Evolutionary conservation across 2,797 vertebrate species (phyloP).

Genomic region (Hyperoplus lanceolatus): DNA sequence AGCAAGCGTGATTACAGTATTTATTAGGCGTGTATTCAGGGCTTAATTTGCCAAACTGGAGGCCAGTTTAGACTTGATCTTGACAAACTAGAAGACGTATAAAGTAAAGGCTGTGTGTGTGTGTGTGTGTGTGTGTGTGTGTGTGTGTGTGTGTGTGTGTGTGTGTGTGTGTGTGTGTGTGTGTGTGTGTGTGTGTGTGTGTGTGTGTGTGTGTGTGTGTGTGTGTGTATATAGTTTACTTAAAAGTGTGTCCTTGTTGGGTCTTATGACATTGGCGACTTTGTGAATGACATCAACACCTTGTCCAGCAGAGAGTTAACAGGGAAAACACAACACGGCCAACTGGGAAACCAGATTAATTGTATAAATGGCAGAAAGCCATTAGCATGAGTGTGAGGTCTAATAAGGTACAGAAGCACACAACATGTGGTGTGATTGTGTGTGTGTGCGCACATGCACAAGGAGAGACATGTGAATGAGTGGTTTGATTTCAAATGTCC

Average conservation of each 20-base stretch:
- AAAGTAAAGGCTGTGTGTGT: not conserved
- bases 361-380: constrained; percentile 64
- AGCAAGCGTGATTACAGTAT: not conserved
- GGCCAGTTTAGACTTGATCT: constrained; percentile 4
- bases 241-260: constrained; percentile 48
- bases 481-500: constrained; percentile 16
- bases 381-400: constrained; percentile 38
- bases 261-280: constrained; percentile 54
- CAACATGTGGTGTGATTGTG: constrained; percentile 10
- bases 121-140: not conserved
- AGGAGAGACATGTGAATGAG: not conserved
- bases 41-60: not conserved
- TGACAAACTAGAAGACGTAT: not conserved
- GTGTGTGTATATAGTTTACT: not conserved
- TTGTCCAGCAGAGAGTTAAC: constrained; percentile 50
- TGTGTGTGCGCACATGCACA: constrained; percentile 4
- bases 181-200: not conserved
- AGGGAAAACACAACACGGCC: constrained; percentile 40
- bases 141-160: not conserved
- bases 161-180: not conserved
- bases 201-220: not conserved
- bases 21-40: not conserved
- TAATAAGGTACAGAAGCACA: constrained; percentile 30
- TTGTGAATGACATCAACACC: constrained; percentile 58
- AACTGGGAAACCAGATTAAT: constrained; percentile 62